Evolutionary conservation across 1,140 invertebrate genomes (phyloP).

Genomic region (Drusus annulatus): DNA sequence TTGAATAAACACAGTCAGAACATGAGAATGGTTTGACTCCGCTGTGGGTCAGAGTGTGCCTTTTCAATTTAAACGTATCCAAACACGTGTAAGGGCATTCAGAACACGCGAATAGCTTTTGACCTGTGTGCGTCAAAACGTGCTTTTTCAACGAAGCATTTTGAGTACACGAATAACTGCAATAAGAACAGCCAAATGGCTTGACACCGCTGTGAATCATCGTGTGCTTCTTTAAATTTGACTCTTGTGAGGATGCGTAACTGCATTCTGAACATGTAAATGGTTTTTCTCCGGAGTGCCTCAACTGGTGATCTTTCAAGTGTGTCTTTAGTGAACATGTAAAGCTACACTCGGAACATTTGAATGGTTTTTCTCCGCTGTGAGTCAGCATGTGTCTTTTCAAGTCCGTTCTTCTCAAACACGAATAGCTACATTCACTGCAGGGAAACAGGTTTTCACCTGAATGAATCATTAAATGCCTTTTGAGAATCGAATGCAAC

Average conservation of each 20-base stretch:
- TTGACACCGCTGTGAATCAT: neutral
- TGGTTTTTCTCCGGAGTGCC: conserved; percentile 57
- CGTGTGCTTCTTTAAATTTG: neutral
- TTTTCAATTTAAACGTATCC: neutral
- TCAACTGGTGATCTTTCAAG: conserved; percentile 37
- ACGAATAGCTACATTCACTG: neutral
- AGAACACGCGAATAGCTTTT: neutral
- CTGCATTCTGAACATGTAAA: conserved; percentile 69
- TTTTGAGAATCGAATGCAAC: no score
- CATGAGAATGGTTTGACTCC: neutral
- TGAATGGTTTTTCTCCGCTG: conserved; percentile 2
- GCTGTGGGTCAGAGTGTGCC: neutral
- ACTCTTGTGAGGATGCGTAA: neutral
- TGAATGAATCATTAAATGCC: no score
- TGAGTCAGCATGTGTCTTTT: conserved; percentile 20
- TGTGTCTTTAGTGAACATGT: neutral
- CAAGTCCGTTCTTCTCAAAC: neutral
- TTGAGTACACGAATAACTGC: neutral
- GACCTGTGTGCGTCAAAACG: neutral
- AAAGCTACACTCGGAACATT: conserved; percentile 13
- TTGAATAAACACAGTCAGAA: neutral
- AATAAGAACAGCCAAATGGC: neutral
- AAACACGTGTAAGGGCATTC: neutral
- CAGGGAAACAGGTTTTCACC: neutral
- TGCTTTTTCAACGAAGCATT: neutral